A percentile compares a stretch with the other conserved stretches of the same genome.
Evolutionary conservation across 2,113 vertebrate species (phyloP).

Genomic region (Sebastes fasciatus): DNA sequence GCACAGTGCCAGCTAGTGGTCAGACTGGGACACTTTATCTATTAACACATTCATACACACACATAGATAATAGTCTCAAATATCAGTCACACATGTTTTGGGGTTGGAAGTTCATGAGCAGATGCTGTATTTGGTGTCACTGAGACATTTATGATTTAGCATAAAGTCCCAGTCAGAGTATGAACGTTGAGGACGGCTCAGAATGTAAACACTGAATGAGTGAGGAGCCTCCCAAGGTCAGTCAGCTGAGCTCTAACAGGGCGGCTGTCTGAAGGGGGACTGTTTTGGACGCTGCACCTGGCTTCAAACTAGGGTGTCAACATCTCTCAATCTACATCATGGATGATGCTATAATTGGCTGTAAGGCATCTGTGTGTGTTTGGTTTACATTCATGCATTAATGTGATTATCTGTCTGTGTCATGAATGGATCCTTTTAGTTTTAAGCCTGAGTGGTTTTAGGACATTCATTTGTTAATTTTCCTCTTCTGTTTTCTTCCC

Average conservation of each 20-base stretch:
- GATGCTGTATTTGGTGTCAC: background rate
- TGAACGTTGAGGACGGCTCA: background rate
- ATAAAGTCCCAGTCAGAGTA: background rate
- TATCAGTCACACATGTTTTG: background rate
- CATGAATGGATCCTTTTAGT: background rate
- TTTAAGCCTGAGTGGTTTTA: background rate
- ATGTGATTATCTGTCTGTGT: background rate
- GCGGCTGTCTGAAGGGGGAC: background rate
- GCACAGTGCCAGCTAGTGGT: background rate
- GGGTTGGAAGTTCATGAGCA: background rate
- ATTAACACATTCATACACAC: no score
- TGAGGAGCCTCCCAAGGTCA: slow-evolving; percentile 30
- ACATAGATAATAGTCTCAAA: no score
- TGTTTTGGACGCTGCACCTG: slow-evolving; percentile 3
- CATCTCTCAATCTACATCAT: background rate
- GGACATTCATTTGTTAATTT: no score
- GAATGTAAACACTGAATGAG: slow-evolving; percentile 19
- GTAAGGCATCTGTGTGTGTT: background rate
- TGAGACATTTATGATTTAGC: background rate
- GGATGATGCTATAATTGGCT: slow-evolving; percentile 18
- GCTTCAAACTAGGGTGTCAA: slow-evolving; percentile 16
- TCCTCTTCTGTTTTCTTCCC: background rate
- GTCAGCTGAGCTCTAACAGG: slow-evolving; percentile 3
- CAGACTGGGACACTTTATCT: no score
- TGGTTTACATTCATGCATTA: background rate